Evolutionary conservation across 2,113 vertebrate species (phyloP), one percentile per base, ranked within the genome.

Genomic region (Falco punctatus): DNA sequence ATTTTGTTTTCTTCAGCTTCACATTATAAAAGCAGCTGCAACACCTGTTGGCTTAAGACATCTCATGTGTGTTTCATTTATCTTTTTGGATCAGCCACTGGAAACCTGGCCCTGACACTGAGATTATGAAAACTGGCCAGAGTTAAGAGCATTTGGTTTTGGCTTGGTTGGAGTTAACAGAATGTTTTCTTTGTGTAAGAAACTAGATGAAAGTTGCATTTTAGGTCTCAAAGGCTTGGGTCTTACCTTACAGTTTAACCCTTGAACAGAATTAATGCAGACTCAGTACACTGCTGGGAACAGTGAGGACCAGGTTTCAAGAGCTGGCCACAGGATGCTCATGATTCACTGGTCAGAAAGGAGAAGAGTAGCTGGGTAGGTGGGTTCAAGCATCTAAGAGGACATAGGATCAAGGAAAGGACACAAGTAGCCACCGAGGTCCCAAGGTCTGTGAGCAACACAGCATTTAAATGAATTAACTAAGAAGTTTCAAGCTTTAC

Each of bases 11-110:
- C 71, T 96, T 55, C 62, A 83, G 46, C n/a, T 87, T 88, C 3
- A 1, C 2, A 0, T 77, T 70, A 85, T 48, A 92, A 82, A 92
- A 95, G 67, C 81, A 82, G 73, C 52, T 82, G 73, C 70, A 94
- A 89, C 81, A 96, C 97, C 94, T 96, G 88, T 89, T 91, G 58
- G 70, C 46, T n/a, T 49, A 95, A 92, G 54, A 92, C 24, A 62
- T 35, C 65, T 85, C 83, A 94, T 32, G 7, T 75, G 77, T n/a
- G 40, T 96, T 97, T 92, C 79, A 94, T 92, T 84, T 78, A 89
- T 66, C 58, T 64, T 73, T 85, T 85, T 95, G 88, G 64, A 92
- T 89, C 85, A 92, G 79, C 28, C 62, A 46, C 87, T 92, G 69
- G 86, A 96, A 97, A 94, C 33, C 73, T 69, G 79, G 77, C 95